Evolutionary conservation across 2,113 vertebrate genomes (phyloP).

Genomic region (Thryonomys swinderianus): DNA sequence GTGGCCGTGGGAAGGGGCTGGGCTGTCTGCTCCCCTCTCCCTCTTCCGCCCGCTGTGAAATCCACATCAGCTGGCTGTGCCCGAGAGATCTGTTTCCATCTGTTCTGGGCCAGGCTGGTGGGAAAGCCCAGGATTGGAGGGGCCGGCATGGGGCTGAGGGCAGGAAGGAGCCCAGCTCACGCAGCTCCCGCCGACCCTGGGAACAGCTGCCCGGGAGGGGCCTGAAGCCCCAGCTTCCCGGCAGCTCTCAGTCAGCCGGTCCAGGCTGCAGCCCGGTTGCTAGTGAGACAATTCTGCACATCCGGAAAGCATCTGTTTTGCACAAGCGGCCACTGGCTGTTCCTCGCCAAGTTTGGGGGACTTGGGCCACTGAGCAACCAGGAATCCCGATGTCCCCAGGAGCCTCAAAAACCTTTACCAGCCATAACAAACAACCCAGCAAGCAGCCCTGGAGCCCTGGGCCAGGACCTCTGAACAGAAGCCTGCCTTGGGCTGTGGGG

Average conservation of each 20-base stretch:
- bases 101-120: constrained; percentile 71
- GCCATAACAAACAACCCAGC: background rate
- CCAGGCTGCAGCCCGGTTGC: constrained; percentile 25
- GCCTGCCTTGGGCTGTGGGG: fast-evolving
- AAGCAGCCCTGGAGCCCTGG: background rate
- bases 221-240: constrained; percentile 7
- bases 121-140: constrained; percentile 51
- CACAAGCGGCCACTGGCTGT: background rate
- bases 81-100: constrained; percentile 64
- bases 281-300: constrained; percentile 63
- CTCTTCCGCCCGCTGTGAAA: constrained; percentile 75
- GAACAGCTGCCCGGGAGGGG: constrained; percentile 66
- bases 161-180: constrained; percentile 32
- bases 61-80: constrained; percentile 74
- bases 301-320: constrained; percentile 68
- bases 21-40: constrained; percentile 26
- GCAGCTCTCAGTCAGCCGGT: constrained; percentile 29
- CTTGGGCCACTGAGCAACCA: background rate
- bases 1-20: constrained; percentile 70
- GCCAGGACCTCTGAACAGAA: background rate
- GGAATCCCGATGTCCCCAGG: background rate
- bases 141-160: constrained; percentile 31
- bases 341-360: background rate
- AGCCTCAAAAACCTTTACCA: background rate
- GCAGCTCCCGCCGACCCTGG: constrained; percentile 1